phyloP scores from a whole-genome alignment of 1,140 invertebrate species.

The Monochamus saltuarius region DNA sequence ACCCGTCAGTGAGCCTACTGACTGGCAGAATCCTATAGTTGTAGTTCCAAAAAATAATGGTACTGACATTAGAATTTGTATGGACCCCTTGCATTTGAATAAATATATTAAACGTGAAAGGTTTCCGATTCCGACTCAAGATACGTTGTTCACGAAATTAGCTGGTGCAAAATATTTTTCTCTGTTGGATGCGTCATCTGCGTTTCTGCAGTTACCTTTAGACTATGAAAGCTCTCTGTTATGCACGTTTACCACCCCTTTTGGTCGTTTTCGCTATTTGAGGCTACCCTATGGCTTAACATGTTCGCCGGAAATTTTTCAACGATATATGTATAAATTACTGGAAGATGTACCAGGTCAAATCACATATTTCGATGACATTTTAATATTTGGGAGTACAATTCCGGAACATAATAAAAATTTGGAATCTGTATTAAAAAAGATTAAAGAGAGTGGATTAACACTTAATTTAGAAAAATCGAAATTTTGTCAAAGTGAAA shows the following conservation, averaged over 20 bases:
- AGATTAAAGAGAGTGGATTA: too few relatives aligned
- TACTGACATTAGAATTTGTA: slow-evolving; percentile 10
- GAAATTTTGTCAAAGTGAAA: not conserved
- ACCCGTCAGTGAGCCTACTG: slow-evolving; percentile 9
- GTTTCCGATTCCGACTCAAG: slow-evolving; percentile 16
- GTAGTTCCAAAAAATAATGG: not conserved
- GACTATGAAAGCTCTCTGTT: slow-evolving; percentile 10
- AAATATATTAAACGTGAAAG: slow-evolving; percentile 16
- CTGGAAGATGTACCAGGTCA: not conserved
- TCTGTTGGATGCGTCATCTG: slow-evolving; percentile 18
- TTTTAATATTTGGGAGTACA: slow-evolving; percentile 4
- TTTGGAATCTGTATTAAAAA: too few relatives aligned
- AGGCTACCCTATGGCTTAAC: slow-evolving; percentile 13
- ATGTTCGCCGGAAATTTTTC: slow-evolving; percentile 8
- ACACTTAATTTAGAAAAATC: slow-evolving; percentile 1
- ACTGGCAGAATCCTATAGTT: slow-evolving; percentile 5
- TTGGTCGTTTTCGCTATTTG: slow-evolving; percentile 9
- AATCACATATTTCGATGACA: slow-evolving; percentile 2
- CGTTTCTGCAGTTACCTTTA: slow-evolving; percentile 9
- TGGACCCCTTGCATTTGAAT: slow-evolving; percentile 11
- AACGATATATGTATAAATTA: not conserved
- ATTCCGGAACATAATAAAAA: not conserved
- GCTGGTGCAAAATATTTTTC: slow-evolving; percentile 16
- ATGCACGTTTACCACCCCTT: slow-evolving; percentile 11
- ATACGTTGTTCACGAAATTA: slow-evolving; percentile 15